phyloP scores from a whole-genome alignment of 2,113 vertebrate genomes.

The Phaetusa simplex region DNA sequence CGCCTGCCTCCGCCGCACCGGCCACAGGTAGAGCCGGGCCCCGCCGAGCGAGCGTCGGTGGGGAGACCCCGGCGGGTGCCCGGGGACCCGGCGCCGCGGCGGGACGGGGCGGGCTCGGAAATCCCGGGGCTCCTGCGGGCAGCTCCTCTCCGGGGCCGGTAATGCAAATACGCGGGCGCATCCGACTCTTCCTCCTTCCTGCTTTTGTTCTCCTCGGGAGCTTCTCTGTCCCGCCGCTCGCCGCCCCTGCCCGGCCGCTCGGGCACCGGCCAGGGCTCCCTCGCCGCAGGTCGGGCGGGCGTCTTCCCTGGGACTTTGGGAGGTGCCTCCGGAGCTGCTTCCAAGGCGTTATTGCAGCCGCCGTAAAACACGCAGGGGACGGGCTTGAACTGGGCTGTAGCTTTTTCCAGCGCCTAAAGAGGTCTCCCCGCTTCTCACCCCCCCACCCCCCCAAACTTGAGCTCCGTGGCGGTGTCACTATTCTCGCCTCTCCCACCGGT shows the following conservation, averaged over 20 bases:
- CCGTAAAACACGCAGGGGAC: neutral
- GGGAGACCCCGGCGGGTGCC: neutral
- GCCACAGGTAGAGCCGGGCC: neutral
- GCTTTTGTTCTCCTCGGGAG: constrained; percentile 5
- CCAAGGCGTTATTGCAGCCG: neutral
- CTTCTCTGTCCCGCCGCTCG: neutral
- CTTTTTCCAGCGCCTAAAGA: neutral
- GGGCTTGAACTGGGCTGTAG: neutral
- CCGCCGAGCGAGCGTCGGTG: neutral
- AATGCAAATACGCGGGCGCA: neutral
- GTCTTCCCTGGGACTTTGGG: neutral
- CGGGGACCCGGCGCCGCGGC: neutral
- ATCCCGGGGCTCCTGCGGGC: neutral
- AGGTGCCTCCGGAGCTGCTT: neutral
- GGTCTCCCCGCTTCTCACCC: neutral
- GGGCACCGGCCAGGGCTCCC: neutral
- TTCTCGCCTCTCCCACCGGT: neutral
- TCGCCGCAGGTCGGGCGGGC: neutral
- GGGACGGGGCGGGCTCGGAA: neutral
- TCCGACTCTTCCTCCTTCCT: neutral
- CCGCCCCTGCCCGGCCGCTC: neutral
- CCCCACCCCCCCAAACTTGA: neutral
- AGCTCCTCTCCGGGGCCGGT: neutral
- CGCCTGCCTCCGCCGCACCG: neutral
- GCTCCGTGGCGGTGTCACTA: neutral